Conservation (phyloP, 2,888 invertebrate genomes). For the Ptilodon capucinus region DNA sequence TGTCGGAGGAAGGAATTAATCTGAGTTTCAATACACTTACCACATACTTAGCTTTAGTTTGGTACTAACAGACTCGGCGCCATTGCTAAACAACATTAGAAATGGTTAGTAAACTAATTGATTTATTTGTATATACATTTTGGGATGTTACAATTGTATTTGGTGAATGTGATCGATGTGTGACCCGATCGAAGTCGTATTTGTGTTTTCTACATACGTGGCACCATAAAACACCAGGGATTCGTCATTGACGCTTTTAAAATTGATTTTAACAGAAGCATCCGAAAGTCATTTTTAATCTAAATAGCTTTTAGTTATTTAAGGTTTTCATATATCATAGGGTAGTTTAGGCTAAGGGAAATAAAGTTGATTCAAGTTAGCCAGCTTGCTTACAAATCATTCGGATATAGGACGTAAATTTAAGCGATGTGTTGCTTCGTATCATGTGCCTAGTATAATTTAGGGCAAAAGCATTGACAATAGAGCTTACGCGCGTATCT, state of each 20-base stretch:
- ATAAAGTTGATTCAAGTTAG: slow-evolving; percentile 21
- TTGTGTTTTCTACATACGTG: slow-evolving; percentile 39
- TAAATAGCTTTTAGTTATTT: slow-evolving; percentile 56
- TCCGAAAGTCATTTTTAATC: slow-evolving; percentile 29
- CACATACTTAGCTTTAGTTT: no score
- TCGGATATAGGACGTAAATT: slow-evolving; percentile 48
- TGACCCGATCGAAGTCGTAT: slow-evolving; percentile 15
- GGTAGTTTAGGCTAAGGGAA: slow-evolving; percentile 41
- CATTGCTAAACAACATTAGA: no score
- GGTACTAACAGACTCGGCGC: no score
- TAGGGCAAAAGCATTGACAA: slow-evolving; percentile 41
- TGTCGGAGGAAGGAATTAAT: no score
- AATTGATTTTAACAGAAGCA: slow-evolving; percentile 34
- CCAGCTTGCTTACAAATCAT: slow-evolving; percentile 43
- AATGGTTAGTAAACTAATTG: no score
- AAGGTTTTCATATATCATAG: slow-evolving; percentile 30
- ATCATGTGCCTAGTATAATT: slow-evolving; percentile 48
- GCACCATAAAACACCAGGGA: slow-evolving; percentile 46
- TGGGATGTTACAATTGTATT: no score
- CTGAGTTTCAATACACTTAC: no score
- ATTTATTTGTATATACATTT: no score
- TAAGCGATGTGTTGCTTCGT: slow-evolving; percentile 69
- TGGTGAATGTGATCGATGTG: slow-evolving; percentile 10
- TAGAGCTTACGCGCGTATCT: slow-evolving; percentile 67
- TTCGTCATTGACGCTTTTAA: slow-evolving; percentile 44